These are phyloP conservation scores for Himalopsyche tibetana DNA, from an alignment of 2,888 invertebrate species.

Conservation along the genomic window DNA sequence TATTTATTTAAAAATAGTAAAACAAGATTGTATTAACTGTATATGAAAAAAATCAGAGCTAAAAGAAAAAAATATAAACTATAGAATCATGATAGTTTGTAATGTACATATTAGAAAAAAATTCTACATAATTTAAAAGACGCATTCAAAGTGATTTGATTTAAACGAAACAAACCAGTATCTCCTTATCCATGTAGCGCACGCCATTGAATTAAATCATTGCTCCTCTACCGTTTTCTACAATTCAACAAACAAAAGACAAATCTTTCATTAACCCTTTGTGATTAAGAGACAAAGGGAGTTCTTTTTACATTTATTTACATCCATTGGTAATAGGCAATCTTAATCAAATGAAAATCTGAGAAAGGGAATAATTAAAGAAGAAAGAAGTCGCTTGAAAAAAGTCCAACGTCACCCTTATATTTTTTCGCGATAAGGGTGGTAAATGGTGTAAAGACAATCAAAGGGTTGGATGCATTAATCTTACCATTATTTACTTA, in stretches of 20 bases:
- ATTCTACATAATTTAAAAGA: too few species aligned
- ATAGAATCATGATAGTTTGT: too few species aligned
- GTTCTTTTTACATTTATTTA: conserved; percentile 64
- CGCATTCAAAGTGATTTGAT: too few species aligned
- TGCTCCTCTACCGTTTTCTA: conserved; percentile 10
- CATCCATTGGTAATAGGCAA: conserved; percentile 64
- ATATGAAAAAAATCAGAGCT: too few species aligned
- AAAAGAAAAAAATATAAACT: too few species aligned
- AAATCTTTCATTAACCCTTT: conserved; percentile 65
- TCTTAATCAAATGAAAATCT: conserved; percentile 66
- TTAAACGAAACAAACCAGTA: too few species aligned
- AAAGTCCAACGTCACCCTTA: conserved; percentile 47
- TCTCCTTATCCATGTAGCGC: not conserved
- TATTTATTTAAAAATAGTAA: too few species aligned
- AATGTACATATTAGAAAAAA: too few species aligned
- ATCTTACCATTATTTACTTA: too few species aligned
- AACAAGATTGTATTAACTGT: too few species aligned
- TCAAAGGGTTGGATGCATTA: conserved; percentile 2
- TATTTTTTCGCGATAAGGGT: not conserved
- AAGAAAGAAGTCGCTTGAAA: conserved; percentile 62
- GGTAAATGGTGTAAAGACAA: not conserved
- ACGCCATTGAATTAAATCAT: not conserved
- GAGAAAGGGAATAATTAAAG: conserved; percentile 61
- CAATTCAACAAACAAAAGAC: conserved; percentile 61
- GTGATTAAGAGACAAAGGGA: conserved; percentile 62